Conservation (phyloP, 2,888 invertebrate genomes). For the Saturnia japonica region DNA sequence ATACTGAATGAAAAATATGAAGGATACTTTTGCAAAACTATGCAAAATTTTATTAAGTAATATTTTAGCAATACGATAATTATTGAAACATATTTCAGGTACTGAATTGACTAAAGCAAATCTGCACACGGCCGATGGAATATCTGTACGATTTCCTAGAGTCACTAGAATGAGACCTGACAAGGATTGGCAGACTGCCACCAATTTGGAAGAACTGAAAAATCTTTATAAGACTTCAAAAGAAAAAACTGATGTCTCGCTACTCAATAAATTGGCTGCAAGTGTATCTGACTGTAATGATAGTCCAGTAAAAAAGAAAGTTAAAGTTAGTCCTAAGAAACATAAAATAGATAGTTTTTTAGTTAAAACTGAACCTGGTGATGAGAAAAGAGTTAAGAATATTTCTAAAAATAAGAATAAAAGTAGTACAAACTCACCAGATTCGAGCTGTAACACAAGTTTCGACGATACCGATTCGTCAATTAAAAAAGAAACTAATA, state of each 20-base stretch:
- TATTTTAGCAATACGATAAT: not conserved
- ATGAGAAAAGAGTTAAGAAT: conserved; percentile 22
- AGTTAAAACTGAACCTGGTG: not conserved
- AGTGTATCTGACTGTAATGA: conserved; percentile 47
- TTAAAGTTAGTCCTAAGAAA: conserved; percentile 45
- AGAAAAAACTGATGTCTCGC: conserved; percentile 82
- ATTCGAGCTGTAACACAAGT: conserved; percentile 26
- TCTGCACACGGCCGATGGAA: conserved; percentile 95
- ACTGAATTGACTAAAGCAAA: conserved; percentile 90
- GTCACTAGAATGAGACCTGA: conserved; percentile 91
- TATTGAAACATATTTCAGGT: conserved; percentile 57
- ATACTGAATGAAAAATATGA: too few relatives aligned
- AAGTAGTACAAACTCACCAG: not conserved
- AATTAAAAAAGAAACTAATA: conserved; percentile 25
- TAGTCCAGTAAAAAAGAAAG: conserved; percentile 50
- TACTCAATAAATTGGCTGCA: conserved; percentile 75
- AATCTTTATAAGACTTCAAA: conserved; percentile 86
- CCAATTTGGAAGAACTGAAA: conserved; percentile 88
- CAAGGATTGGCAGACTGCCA: conserved; percentile 92
- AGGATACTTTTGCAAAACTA: too few relatives aligned
- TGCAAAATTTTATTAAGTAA: not conserved
- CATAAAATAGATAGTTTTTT: conserved; percentile 34
- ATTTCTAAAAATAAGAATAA: conserved; percentile 15
- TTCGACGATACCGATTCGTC: conserved; percentile 29
- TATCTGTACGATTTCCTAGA: conserved; percentile 96